Evolutionary conservation across 2,888 invertebrate genomes (phyloP).

Genomic region (Drosophila multiciliata): DNA sequence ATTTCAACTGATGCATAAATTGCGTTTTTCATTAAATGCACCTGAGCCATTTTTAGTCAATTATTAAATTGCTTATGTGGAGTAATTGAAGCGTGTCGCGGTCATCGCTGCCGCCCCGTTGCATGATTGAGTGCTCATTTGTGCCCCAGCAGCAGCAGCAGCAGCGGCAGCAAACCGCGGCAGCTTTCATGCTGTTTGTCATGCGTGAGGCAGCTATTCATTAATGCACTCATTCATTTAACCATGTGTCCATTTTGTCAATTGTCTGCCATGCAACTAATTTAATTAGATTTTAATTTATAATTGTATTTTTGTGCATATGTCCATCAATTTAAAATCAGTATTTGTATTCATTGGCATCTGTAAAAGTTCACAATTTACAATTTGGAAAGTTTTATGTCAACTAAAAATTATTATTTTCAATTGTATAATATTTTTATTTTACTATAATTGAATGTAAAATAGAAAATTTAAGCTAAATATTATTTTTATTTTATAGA

Average conservation of each 20-base stretch:
- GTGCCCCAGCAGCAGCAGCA: neutral
- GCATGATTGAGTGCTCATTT: slow-evolving; percentile 39
- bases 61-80: slow-evolving; percentile 64
- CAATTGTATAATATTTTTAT: no score
- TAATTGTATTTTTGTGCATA: slow-evolving; percentile 56
- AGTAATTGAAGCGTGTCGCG: slow-evolving; percentile 56
- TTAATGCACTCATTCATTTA: slow-evolving; percentile 31
- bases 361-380: neutral
- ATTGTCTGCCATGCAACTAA: slow-evolving; percentile 63
- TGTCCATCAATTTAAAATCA: slow-evolving; percentile 35
- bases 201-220: slow-evolving; percentile 20
- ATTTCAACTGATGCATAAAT: slow-evolving; percentile 5
- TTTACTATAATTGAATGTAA: no score
- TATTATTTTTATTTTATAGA: neutral
- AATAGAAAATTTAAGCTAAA: no score
- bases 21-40: slow-evolving; percentile 4
- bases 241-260: slow-evolving; percentile 54
- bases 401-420: no score
- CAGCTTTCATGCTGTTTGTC: slow-evolving; percentile 5
- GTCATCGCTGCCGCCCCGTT: slow-evolving; percentile 30
- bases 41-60: slow-evolving; percentile 45
- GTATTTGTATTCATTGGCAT: neutral
- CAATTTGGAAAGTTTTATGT: neutral
- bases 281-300: slow-evolving; percentile 78
- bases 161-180: neutral